phyloP scores from a whole-genome alignment of 1,140 invertebrate species.

The Bombus pyrosoma region DNA sequence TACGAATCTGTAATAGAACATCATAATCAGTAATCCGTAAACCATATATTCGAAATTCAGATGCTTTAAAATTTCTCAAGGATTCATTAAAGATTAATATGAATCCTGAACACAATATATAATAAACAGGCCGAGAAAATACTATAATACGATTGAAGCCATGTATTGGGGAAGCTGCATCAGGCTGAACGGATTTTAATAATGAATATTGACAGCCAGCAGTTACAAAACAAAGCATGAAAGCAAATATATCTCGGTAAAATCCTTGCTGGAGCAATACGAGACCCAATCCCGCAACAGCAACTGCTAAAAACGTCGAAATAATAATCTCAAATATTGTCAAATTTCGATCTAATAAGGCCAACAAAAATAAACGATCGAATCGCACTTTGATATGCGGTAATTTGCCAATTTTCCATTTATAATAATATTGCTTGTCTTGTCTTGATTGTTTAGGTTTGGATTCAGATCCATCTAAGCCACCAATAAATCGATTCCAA shows the following conservation, averaged over 20 bases:
- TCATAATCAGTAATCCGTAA: conserved; percentile 88
- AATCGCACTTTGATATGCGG: conserved; percentile 91
- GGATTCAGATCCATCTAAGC: conserved; percentile 71
- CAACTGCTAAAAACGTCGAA: conserved; percentile 92
- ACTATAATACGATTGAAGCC: conserved; percentile 98
- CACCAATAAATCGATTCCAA: conserved; percentile 78
- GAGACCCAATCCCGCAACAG: conserved; percentile 93
- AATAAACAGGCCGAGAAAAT: conserved; percentile 97
- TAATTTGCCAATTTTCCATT: conserved; percentile 90
- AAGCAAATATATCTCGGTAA: conserved; percentile 95
- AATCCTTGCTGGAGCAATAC: conserved; percentile 92
- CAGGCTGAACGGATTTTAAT: conserved; percentile 99
- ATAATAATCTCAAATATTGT: conserved; percentile 93
- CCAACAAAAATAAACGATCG: conserved; percentile 95
- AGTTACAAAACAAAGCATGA: conserved; percentile 98
- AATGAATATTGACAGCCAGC: conserved; percentile 98
- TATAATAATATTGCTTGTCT: conserved; percentile 87
- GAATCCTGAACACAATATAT: conserved; percentile 92
- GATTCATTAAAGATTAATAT: conserved; percentile 86
- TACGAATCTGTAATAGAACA: conserved; percentile 87
- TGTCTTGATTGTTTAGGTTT: conserved; percentile 85
- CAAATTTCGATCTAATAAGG: conserved; percentile 95
- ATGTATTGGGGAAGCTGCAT: conserved; percentile 98
- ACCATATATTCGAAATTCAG: conserved; percentile 88
- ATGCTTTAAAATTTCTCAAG: conserved; percentile 78